Percentiles rank a stretch among this genome's conserved stretches.
phyloP scores from a whole-genome alignment of 2,113 vertebrate genomes.

The Epinephelus cyanopodus region DNA sequence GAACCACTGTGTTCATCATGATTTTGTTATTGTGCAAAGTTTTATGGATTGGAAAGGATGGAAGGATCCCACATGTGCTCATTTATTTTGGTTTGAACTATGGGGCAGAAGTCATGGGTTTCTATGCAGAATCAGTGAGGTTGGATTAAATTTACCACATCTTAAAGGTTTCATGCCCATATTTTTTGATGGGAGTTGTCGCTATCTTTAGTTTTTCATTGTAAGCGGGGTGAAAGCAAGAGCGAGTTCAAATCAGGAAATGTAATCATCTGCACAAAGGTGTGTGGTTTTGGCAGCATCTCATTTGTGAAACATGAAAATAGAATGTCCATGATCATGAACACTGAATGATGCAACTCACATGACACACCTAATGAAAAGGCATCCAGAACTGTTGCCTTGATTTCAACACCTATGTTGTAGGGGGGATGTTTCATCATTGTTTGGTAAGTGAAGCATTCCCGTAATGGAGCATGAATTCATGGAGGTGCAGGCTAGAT shows the following conservation, averaged over 20 bases:
- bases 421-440: slow-evolving; percentile 6
- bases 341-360: background rate
- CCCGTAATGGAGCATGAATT: slow-evolving; percentile 2
- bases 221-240: slow-evolving; percentile 1
- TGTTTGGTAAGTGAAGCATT: slow-evolving; percentile 7
- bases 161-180: background rate
- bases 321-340: slow-evolving; percentile 34
- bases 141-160: background rate
- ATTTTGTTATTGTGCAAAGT: background rate
- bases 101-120: background rate
- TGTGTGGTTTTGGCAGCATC: background rate
- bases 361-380: slow-evolving; percentile 28
- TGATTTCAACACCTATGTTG: slow-evolving; percentile 6
- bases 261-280: slow-evolving; percentile 18
- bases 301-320: slow-evolving; percentile 23
- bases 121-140: background rate
- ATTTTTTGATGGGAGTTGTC: background rate
- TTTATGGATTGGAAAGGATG: background rate
- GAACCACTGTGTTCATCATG: background rate
- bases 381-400: background rate
- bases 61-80: background rate
- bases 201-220: background rate
- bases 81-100: background rate
- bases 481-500: background rate
- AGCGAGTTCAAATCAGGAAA: slow-evolving; percentile 8